These are phyloP conservation scores for Physella acuta DNA, from an alignment of 1,140 invertebrate genomes.

Conservation along the genomic window DNA sequence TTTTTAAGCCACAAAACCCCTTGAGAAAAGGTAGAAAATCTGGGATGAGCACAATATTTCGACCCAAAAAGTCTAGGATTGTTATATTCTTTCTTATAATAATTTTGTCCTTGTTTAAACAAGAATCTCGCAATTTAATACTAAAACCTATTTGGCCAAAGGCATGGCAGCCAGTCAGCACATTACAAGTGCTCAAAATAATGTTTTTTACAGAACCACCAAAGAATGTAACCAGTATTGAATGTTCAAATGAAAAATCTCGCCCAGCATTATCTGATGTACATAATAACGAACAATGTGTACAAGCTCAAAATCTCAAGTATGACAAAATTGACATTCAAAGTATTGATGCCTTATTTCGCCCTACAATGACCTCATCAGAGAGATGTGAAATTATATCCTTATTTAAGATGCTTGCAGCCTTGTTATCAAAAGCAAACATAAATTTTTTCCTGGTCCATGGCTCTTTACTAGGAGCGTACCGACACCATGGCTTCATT, in stretches of 20 bases:
- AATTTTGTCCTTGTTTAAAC: too few relatives aligned
- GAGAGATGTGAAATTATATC: neutral
- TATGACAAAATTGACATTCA: neutral
- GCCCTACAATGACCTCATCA: neutral
- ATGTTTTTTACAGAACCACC: neutral
- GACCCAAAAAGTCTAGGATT: too few relatives aligned
- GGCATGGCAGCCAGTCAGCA: neutral
- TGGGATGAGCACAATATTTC: too few relatives aligned
- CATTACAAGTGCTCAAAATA: neutral
- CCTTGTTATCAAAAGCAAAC: neutral
- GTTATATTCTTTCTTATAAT: neutral
- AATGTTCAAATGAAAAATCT: neutral
- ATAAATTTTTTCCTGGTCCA: neutral
- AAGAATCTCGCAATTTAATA: neutral
- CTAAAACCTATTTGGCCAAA: constrained; percentile 5
- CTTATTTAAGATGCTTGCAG: neutral
- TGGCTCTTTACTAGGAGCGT: constrained; percentile 15
- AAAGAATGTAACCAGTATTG: neutral
- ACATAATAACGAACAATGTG: too few relatives aligned
- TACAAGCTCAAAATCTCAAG: neutral
- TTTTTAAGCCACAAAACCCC: too few relatives aligned
- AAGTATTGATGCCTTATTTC: neutral
- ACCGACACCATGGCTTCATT: constrained; percentile 20
- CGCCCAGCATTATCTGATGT: neutral
- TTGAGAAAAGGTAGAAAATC: too few relatives aligned